Base-by-base conservation (phyloP, 2,888 invertebrate genomes). In the Nomada goodeniana region DNA sequence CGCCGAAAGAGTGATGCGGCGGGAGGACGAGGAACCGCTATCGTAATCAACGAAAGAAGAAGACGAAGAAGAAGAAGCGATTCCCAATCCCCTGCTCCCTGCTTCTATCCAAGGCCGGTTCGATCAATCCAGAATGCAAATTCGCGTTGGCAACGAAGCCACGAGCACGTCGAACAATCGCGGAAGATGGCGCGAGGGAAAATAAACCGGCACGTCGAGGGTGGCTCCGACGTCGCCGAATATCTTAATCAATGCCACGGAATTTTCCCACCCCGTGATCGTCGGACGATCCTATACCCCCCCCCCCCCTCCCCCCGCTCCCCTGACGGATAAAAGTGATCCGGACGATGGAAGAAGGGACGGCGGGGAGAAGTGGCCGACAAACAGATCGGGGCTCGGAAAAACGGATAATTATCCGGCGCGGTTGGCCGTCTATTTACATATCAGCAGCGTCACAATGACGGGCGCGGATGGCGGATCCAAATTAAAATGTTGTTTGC, bases 401-500 rank as follows among this genome's bases (percentile, higher is more conserved):
- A 89, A 90, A 90, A 86, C 88, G 87, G 88, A 90, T 90, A 90
- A 90, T 90, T 90, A 90, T 90, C 78, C 85, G 82, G 80, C 67
- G 47, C 61, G 83, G 82, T 79, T 82, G 76, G 60, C 67, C 72
- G 64, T 82, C 89, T 89, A 89, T 89, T 89, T 89, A 86, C 88
- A 87, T 86, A 89, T 88, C 89, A 78, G 71, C 53, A n/a, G 29
- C 53, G 26, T 50, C 80, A 84, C 72, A 65, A 68, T 65, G 47
- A 11, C 36, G 63, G 61, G 42, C 47, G 42, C 68, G 71, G 83
- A 59, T 53, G 50, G 61, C 70, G 85, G 83, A 72, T 83, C 80
- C 86, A 91, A 92, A 92, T 92, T 92, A 90, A 91, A 92, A 91
- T 91, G 88, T 85, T 91, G 90, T 92, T 92, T 92, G 88, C 92